These are phyloP conservation scores for Xylota segnis DNA, from an alignment of 2,888 invertebrate genomes.

Conservation along the genomic window DNA sequence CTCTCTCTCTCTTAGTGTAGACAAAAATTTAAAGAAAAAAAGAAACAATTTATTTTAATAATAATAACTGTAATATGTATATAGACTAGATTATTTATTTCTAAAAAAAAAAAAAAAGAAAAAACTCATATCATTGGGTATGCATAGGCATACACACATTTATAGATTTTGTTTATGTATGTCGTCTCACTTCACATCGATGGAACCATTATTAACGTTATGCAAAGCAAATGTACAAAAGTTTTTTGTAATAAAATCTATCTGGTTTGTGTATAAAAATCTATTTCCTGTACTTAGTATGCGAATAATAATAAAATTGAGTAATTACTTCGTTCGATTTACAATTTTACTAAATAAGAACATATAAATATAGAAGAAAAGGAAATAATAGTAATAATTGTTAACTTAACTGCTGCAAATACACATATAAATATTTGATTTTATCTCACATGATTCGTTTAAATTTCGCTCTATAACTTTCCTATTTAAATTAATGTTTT, in stretches of 20 bases:
- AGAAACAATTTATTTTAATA: conserved; percentile 16
- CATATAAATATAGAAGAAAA: conserved; percentile 31
- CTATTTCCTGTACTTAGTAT: conserved; percentile 74
- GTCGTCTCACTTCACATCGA: conserved; percentile 69
- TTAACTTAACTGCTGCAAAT: conserved; percentile 62
- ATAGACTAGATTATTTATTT: conserved; percentile 76
- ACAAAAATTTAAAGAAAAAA: conserved; percentile 26
- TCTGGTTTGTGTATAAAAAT: conserved; percentile 73
- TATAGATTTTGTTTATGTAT: conserved; percentile 37
- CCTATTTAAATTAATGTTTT: conserved; percentile 22
- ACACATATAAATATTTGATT: conserved; percentile 54
- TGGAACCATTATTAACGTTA: conserved; percentile 67
- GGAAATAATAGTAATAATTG: conserved; percentile 3
- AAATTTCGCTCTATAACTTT: conserved; percentile 14
- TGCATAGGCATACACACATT: conserved; percentile 63
- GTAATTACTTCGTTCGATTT: conserved; percentile 48
- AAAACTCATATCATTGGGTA: no score
- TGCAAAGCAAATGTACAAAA: conserved; percentile 68
- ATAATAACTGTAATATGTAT: conserved; percentile 63
- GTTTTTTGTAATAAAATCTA: conserved; percentile 67
- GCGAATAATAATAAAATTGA: conserved; percentile 67
- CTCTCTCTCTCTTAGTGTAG: not conserved
- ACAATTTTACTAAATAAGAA: conserved; percentile 70
- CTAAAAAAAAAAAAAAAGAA: conserved; percentile 64
- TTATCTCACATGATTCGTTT: conserved; percentile 59